Conservation (phyloP, 2,888 invertebrate species). For the Nymphalis polychloros region DNA sequence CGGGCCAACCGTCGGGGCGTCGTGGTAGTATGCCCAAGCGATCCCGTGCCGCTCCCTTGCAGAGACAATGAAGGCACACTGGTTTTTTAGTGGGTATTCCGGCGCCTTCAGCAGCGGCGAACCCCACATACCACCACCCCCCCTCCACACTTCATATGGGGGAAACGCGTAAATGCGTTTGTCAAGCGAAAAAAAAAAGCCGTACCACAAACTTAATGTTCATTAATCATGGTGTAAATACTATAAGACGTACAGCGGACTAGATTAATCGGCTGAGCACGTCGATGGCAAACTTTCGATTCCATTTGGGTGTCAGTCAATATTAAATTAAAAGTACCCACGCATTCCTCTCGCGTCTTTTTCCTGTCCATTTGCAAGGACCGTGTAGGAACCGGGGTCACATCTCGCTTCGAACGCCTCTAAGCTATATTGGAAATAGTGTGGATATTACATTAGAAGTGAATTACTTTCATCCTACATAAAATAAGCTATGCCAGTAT, state of each 20-base stretch:
- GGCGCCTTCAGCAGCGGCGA: too few species aligned
- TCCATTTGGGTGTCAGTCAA: slow-evolving; percentile 80
- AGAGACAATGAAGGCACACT: too few species aligned
- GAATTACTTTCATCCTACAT: neutral
- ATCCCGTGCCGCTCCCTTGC: too few species aligned
- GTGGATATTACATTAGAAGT: slow-evolving; percentile 54
- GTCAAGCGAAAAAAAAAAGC: too few species aligned
- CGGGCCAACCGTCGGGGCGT: too few species aligned
- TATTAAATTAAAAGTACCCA: slow-evolving; percentile 82
- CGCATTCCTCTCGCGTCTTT: slow-evolving; percentile 79
- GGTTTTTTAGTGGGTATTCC: too few species aligned
- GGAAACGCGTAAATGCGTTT: too few species aligned
- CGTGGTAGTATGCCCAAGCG: too few species aligned
- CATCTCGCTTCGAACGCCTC: slow-evolving; percentile 67
- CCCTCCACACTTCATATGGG: too few species aligned
- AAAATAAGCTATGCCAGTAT: neutral
- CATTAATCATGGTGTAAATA: neutral
- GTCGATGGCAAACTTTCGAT: slow-evolving; percentile 76
- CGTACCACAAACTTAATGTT: too few species aligned
- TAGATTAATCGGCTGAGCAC: slow-evolving; percentile 71
- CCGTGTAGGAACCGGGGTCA: slow-evolving; percentile 77
- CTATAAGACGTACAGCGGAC: neutral
- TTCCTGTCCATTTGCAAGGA: slow-evolving; percentile 82
- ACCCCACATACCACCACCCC: too few species aligned
- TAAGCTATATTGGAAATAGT: slow-evolving; percentile 46